Conservation (phyloP, 2,113 vertebrate genomes). For the Heloderma charlesbogerti region DNA sequence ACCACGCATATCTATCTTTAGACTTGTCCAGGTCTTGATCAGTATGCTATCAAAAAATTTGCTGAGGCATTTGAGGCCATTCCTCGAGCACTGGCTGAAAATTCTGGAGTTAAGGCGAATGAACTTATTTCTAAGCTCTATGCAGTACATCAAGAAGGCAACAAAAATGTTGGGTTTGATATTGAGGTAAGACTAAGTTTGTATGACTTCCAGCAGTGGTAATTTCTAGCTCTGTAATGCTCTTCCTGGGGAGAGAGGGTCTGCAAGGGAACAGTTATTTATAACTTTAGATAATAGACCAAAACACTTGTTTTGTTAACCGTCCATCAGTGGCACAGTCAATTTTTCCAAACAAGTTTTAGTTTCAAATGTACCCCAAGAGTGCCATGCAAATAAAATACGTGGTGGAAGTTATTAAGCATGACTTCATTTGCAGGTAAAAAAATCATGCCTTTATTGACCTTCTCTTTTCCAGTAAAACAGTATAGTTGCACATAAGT, state of each 20-base stretch:
- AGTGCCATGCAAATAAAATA: neutral
- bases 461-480: neutral
- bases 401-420: neutral
- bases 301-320: neutral
- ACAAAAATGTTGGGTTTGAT: slow-evolving; percentile 94
- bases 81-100: slow-evolving; percentile 93
- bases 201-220: neutral
- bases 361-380: neutral
- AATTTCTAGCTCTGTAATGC: neutral
- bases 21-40: slow-evolving; percentile 96
- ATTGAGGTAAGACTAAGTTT: slow-evolving; percentile 86
- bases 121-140: slow-evolving; percentile 97
- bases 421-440: neutral
- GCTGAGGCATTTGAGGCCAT: slow-evolving; percentile 94
- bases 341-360: neutral
- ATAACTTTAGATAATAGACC: neutral
- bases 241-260: neutral
- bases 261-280: neutral
- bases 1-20: slow-evolving; percentile 58
- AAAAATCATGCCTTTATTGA: neutral
- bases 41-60: slow-evolving; percentile 98
- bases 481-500: neutral
- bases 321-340: neutral
- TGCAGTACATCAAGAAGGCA: slow-evolving; percentile 93
- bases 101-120: slow-evolving; percentile 93